Conservation (phyloP, 2,888 invertebrate genomes). For the Hemithea aestivaria region DNA sequence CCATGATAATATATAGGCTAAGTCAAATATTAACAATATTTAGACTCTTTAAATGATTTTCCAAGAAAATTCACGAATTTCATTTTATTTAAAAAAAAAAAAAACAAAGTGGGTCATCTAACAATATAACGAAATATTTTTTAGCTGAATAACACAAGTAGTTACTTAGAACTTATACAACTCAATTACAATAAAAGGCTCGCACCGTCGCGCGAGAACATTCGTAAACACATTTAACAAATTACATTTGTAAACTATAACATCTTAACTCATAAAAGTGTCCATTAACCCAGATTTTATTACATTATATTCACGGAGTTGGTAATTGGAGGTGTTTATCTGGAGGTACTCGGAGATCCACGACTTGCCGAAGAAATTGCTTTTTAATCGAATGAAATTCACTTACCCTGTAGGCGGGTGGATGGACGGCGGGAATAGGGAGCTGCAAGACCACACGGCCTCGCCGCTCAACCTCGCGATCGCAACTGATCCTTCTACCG, state of each 20-base stretch:
- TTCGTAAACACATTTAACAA: too few species aligned
- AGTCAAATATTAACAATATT: too few species aligned
- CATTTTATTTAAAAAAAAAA: too few species aligned
- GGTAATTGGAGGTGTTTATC: constrained; percentile 34
- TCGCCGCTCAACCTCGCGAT: constrained; percentile 59
- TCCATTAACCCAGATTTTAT: constrained; percentile 5
- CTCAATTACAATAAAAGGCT: too few species aligned
- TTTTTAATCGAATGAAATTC: constrained; percentile 75
- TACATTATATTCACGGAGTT: constrained; percentile 6
- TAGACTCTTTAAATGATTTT: too few species aligned
- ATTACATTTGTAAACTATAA: constrained; percentile 13
- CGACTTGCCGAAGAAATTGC: constrained; percentile 66
- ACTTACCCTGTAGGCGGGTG: constrained; percentile 68
- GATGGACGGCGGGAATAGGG: constrained; percentile 41
- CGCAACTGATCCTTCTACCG: constrained; percentile 70
- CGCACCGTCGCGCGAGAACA: too few species aligned
- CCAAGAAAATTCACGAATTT: too few species aligned
- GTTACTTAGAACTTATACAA: too few species aligned
- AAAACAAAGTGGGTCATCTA: too few species aligned
- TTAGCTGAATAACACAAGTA: too few species aligned
- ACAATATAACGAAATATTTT: too few species aligned
- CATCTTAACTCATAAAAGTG: constrained; percentile 9
- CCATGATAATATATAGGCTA: too few species aligned
- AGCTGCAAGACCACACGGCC: constrained; percentile 57
- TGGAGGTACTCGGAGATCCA: constrained; percentile 27